phyloP scores from a whole-genome alignment of 2,113 vertebrate species.

The Pangasianodon hypophthalmus region DNA sequence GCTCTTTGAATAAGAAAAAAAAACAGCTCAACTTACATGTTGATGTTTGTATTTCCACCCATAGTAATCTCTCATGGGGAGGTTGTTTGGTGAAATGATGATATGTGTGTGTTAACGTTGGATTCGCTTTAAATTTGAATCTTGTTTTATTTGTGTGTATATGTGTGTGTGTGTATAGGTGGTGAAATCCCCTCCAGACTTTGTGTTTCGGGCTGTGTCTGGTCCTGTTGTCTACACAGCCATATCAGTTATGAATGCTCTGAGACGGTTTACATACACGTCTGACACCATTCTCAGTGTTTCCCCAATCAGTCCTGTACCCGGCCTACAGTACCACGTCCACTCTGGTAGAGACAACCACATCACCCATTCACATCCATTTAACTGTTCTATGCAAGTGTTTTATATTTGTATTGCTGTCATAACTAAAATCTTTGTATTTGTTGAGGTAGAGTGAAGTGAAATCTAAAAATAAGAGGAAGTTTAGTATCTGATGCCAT shows the following conservation, averaged over 20 bases:
- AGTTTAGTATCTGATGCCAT: neutral
- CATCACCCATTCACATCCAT: neutral
- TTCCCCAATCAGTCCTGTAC: conserved; percentile 76
- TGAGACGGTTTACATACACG: conserved; percentile 74
- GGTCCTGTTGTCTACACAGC: conserved; percentile 90
- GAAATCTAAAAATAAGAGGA: neutral
- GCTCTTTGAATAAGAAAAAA: neutral
- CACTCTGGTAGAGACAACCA: conserved; percentile 84
- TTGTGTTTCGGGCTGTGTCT: conserved; percentile 88
- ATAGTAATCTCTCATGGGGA: neutral
- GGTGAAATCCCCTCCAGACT: conserved; percentile 81
- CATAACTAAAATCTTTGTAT: neutral
- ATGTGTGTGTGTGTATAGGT: conserved; percentile 72
- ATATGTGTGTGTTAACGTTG: neutral
- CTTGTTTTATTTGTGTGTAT: conserved; percentile 12
- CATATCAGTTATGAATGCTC: conserved; percentile 85
- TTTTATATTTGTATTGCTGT: neutral
- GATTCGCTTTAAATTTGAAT: neutral
- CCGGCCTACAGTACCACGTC: conserved; percentile 83
- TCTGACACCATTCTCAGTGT: conserved; percentile 80
- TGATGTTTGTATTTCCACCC: neutral
- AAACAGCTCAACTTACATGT: neutral
- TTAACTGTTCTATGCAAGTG: neutral
- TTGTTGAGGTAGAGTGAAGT: neutral
- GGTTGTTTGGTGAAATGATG: conserved; percentile 1